Evolutionary conservation across 2,888 invertebrate genomes (phyloP).

Genomic region (Brachyopa scutellaris): DNA sequence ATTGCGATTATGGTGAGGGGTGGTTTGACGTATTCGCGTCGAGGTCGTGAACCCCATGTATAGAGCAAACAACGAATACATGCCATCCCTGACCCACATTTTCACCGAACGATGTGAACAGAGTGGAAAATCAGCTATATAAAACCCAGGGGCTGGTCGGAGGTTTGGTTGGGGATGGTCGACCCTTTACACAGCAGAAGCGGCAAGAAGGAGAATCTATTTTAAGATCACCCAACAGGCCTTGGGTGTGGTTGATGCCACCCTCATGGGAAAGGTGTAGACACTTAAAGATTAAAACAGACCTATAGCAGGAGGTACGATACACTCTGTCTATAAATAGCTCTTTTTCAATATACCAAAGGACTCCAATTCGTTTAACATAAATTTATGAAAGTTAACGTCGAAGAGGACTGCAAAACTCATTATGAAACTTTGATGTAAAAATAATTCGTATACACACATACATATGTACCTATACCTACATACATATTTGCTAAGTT

Average conservation of each 20-base stretch:
- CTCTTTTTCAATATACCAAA: conserved; percentile 24
- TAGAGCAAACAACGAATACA: conserved; percentile 22
- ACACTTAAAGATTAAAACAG: conserved; percentile 11
- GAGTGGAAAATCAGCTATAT: conserved; percentile 19
- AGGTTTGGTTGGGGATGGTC: conserved; percentile 17
- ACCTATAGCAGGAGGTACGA: no score
- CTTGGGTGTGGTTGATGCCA: neutral
- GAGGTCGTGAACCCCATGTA: conserved; percentile 61
- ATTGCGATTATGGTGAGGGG: no score
- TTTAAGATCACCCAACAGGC: conserved; percentile 22
- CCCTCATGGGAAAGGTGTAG: conserved; percentile 32
- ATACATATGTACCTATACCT: no score
- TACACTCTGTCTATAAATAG: conserved; percentile 53
- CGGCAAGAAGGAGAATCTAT: conserved; percentile 13
- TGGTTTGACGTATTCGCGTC: conserved; percentile 11
- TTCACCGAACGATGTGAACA: conserved; percentile 8
- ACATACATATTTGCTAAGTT: no score
- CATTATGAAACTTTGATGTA: conserved; percentile 29
- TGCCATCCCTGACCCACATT: conserved; percentile 70
- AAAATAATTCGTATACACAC: conserved; percentile 28
- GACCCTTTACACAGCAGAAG: neutral
- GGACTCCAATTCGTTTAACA: conserved; percentile 21
- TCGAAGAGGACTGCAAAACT: neutral
- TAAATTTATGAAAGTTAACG: conserved; percentile 5
- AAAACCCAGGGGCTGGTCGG: conserved; percentile 27